Percentiles rank a stretch among this genome's conserved stretches.
phyloP scores from a whole-genome alignment of 2,113 vertebrate genomes.

The Atlantisia rogersi region DNA sequence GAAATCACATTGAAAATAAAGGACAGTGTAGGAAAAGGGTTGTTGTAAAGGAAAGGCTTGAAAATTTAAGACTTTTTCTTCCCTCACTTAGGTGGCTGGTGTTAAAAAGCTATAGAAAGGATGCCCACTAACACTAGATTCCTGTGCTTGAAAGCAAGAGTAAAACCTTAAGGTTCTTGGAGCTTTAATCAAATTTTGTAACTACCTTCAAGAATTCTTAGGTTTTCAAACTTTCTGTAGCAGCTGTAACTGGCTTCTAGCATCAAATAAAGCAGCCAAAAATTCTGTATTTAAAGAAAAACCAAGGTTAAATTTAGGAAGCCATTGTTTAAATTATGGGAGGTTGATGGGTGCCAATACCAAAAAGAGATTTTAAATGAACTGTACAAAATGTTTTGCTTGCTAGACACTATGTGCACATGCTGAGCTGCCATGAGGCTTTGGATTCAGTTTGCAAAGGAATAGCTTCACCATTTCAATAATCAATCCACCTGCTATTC shows the following conservation, averaged over 20 bases:
- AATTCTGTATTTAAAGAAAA: neutral
- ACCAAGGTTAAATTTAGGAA: neutral
- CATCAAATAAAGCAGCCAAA: neutral
- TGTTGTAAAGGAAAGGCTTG: neutral
- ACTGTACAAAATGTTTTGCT: neutral
- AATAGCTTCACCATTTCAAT: neutral
- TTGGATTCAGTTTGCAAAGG: neutral
- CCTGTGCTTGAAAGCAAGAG: neutral
- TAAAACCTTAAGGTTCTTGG: neutral
- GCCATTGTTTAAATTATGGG: neutral
- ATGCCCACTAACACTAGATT: neutral
- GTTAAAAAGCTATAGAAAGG: neutral
- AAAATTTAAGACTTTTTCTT: neutral
- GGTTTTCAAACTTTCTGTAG: neutral
- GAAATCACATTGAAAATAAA: neutral
- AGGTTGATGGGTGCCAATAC: neutral
- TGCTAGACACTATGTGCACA: rapidly evolving
- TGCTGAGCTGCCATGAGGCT: neutral
- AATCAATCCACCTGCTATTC: too few species aligned
- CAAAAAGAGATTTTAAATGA: neutral
- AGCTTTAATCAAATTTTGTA: neutral
- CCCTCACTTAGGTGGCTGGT: neutral
- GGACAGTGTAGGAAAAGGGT: neutral
- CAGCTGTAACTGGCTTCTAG: neutral
- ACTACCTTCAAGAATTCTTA: neutral